Conservation (phyloP, 2,113 vertebrate species). For the Micromys minutus region DNA sequence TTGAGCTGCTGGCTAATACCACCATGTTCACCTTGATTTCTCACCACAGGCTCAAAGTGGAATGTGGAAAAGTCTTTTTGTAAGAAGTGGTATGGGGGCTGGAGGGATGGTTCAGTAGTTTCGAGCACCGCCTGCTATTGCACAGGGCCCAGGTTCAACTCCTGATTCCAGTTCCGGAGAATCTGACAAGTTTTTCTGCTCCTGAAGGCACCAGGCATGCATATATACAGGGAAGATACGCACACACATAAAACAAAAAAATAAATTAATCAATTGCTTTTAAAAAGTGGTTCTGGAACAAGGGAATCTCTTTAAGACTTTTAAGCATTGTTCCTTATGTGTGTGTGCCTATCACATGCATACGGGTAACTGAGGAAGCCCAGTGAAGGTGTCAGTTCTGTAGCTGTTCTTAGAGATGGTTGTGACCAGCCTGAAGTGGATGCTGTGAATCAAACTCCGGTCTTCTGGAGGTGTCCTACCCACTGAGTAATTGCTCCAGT, state of each 20-base stretch:
- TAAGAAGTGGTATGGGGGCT: background rate
- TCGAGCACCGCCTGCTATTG: background rate
- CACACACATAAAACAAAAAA: background rate
- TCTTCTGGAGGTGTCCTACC: background rate
- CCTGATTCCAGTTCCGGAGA: background rate
- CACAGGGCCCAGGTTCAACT: background rate
- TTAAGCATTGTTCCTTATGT: background rate
- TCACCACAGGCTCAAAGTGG: background rate
- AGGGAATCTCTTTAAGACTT: background rate
- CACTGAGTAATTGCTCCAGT: background rate
- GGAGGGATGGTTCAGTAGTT: background rate
- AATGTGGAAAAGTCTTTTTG: conserved; percentile 15
- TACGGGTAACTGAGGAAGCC: background rate
- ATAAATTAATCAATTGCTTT: background rate
- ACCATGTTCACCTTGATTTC: background rate
- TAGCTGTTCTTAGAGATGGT: background rate
- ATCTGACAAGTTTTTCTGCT: background rate
- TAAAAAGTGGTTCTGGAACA: background rate
- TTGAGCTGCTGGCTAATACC: background rate
- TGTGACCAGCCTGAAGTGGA: background rate
- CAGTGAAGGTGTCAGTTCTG: background rate
- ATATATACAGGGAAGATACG: background rate
- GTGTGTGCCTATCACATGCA: background rate
- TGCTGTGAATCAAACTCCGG: background rate
- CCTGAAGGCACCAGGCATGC: background rate